Base-by-base conservation (phyloP, 1,140 invertebrate species). In the Rhopalosiphum padi region DNA sequence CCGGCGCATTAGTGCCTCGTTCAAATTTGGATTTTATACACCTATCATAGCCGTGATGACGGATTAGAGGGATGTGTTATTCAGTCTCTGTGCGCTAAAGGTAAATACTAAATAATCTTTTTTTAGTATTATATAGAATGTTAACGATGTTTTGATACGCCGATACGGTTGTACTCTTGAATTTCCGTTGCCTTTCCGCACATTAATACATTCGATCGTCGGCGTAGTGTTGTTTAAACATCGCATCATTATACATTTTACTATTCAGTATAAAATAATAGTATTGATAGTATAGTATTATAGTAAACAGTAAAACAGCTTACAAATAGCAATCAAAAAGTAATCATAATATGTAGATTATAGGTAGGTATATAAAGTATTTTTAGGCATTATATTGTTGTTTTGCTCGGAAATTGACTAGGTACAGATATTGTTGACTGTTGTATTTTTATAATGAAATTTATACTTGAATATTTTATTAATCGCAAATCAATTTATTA, bases 1-100 rank as follows among this genome's bases (percentile, higher is more conserved):
- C 30, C 7, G 43, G 37, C 37, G 41, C 9, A 23, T 30, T 22
- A 9, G 43, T 87, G 43, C 1, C 8, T 30, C 83, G 43, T 87
- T 87, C 86, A 48, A 87, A 87, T 51, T 87, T 87, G 46, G 46
- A 87, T 87, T 51, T 87, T 48, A 21, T 87, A n/a, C 37, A 3
- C 37, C 83, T 41, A 43, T 41, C 60, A 18, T n/a, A n/a, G 83
- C 43, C 9, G 4, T 86, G 11, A 23, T 30, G 43, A 85, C 25
- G 41, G 41, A 86, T 46, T 46, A 86, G 23, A 83, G 77, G 77
- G 11, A 86, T 46, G 85, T 30, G 3, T n/a, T 30, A 15, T 30
- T 43, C 25, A 25, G 41, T 85, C 11, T 2, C 9, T 18, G 15
- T n/a, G 37, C 46, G 43, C 30, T 87, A 6, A 87, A 87, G 46